Conservation (phyloP, 2,113 vertebrate genomes). For the Cyanoliseus patagonus region DNA sequence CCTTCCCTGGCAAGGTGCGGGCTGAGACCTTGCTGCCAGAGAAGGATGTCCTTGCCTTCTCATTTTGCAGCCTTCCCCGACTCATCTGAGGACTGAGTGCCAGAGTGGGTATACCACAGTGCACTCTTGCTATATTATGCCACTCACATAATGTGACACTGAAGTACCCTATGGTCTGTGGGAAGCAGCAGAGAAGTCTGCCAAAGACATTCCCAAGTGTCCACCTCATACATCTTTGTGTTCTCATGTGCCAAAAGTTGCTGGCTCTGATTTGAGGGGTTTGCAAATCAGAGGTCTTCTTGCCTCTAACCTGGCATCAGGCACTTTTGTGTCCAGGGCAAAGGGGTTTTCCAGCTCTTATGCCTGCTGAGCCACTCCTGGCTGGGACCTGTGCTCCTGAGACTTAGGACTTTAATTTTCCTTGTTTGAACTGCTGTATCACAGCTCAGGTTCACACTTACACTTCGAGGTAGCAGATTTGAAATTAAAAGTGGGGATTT, state of each 20-base stretch:
- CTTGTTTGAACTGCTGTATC: neutral
- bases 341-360: neutral
- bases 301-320: neutral
- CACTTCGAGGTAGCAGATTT: neutral
- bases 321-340: fast-evolving
- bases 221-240: neutral
- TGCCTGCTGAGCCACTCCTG: neutral
- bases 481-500: neutral
- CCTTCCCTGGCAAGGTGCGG: neutral
- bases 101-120: no score
- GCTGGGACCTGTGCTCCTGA: neutral
- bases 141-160: neutral
- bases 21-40: neutral
- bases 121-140: neutral
- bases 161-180: neutral
- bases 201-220: neutral
- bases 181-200: neutral
- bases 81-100: neutral
- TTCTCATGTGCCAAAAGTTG: neutral
- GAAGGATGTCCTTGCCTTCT: neutral
- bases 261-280: neutral
- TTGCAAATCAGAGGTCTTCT: neutral
- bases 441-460: neutral
- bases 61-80: neutral
- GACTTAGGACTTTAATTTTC: neutral